Percentiles rank a stretch among this genome's conserved stretches.
phyloP scores from a whole-genome alignment of 1,140 invertebrate genomes.

The Hydropsyche tenuis region DNA sequence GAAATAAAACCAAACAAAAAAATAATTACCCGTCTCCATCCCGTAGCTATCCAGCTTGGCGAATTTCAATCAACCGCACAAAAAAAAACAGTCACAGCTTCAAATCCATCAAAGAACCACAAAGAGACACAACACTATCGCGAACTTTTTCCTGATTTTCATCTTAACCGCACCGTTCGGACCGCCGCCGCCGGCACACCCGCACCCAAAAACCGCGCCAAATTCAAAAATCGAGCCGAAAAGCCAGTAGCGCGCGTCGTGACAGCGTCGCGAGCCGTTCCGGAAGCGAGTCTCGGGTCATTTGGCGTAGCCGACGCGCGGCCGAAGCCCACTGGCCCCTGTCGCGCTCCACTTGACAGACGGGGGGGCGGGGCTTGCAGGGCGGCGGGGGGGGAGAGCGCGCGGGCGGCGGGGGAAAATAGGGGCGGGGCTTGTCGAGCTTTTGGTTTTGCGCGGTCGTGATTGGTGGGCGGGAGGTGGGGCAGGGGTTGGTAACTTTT shows the following conservation, averaged over 20 bases:
- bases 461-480: background rate
- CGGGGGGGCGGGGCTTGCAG: background rate
- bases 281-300: slow-evolving; percentile 5
- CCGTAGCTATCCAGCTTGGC: slow-evolving; percentile 42
- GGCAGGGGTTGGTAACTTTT: too few species aligned
- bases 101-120: background rate
- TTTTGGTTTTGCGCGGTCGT: background rate
- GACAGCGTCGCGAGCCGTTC: background rate
- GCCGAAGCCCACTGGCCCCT: background rate
- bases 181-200: too few species aligned
- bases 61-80: background rate
- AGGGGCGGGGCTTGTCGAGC: background rate
- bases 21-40: slow-evolving; percentile 46
- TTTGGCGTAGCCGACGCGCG: background rate
- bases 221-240: too few species aligned
- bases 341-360: slow-evolving; percentile 14
- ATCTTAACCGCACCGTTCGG: background rate
- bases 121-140: background rate
- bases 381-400: background rate
- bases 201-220: too few species aligned
- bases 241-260: too few species aligned
- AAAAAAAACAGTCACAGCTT: slow-evolving; percentile 1
- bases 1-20: too few species aligned
- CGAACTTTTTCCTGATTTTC: background rate
- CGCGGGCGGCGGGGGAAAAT: background rate